Base-by-base conservation (phyloP, 2,797 vertebrate genomes). In the Danio jaintianensis region DNA sequence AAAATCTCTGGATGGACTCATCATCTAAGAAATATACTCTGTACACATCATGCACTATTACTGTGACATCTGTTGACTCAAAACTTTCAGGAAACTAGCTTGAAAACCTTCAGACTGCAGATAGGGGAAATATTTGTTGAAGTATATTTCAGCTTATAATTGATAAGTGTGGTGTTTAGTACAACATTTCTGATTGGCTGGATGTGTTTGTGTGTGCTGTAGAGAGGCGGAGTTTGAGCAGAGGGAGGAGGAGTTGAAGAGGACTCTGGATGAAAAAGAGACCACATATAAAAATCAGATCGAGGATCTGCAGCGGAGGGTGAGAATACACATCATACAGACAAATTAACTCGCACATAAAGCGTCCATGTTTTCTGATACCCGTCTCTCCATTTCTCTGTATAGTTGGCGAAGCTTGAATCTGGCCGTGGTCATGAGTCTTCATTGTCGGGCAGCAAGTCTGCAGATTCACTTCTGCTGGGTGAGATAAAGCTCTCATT, bases 191-290 rank as follows among this genome's bases (percentile, higher is more conserved):
- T 71, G 67, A 79, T 52, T 48, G 47, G 10, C 16, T 42, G 20
- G 1, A 15, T 45, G 16, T 82, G 58, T 55, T 5, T 75, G 58
- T 62, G 52, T 89, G 38, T 48, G 87, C 89, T 88, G 84, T 86
- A 98, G 97, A 89, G 97, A 98, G 89, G 93, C 90, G 8, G 96
- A 97, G 87, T 96, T 96, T 91, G 91, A 93, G 86, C 97, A 96
- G 91, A 96, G 92, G 87, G 96, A 97, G 77, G 95, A 96, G 79
- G 95, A 96, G 75, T 92, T 96, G 84, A 94, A 89, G 85, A 96
- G 90, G 77, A 78, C 79, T 38, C 86, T 96, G 55, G 95, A 96
- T 83, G 95, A 96, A 82, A 96, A 93, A 89, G 96, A 97, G 79
- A 93, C 89, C 84, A 91, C 90, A 86, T 94, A 96, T 84, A 91